A percentile compares a stretch with the other conserved stretches of the same genome.
phyloP scores from a whole-genome alignment of 2,113 vertebrate species.

The Himantopus leucocephalus region DNA sequence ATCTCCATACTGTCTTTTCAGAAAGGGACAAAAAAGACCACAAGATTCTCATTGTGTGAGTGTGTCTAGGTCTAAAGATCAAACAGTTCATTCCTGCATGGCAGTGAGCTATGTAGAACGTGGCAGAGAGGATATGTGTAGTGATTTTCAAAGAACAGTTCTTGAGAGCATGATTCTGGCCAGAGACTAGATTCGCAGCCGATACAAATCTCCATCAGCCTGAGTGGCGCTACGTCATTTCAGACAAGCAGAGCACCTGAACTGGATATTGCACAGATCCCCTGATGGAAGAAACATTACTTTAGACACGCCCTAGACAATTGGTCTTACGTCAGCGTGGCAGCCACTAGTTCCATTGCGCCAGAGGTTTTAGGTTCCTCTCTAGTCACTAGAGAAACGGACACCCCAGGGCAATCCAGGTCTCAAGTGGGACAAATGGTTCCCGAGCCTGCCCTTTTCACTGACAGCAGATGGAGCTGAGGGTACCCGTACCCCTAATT shows the following conservation, averaged over 20 bases:
- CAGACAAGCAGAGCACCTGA: not conserved
- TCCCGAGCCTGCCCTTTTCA: not conserved
- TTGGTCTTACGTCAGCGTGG: rapidly evolving
- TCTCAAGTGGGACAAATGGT: not conserved
- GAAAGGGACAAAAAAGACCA: not conserved
- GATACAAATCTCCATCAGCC: not conserved
- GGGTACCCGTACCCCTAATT: not conserved
- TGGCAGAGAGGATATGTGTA: not conserved
- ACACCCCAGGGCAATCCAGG: not conserved
- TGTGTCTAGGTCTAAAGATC: not conserved
- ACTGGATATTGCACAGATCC: not conserved
- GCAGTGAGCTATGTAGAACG: not conserved
- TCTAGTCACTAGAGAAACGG: not conserved
- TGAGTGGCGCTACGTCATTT: rapidly evolving
- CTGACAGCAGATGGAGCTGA: not conserved
- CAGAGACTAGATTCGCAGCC: not conserved
- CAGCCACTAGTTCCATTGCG: not conserved
- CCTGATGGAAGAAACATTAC: not conserved
- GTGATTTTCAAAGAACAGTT: not conserved
- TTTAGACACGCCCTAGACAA: not conserved
- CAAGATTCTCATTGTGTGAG: not conserved
- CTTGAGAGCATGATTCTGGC: not conserved
- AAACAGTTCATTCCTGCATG: not conserved
- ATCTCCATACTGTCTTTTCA: not conserved
- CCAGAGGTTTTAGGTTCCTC: not conserved